A percentile compares a stretch with the other conserved stretches of the same genome.
phyloP scores from a whole-genome alignment of 2,888 invertebrate genomes.

The Nesidiocoris tenuis region DNA sequence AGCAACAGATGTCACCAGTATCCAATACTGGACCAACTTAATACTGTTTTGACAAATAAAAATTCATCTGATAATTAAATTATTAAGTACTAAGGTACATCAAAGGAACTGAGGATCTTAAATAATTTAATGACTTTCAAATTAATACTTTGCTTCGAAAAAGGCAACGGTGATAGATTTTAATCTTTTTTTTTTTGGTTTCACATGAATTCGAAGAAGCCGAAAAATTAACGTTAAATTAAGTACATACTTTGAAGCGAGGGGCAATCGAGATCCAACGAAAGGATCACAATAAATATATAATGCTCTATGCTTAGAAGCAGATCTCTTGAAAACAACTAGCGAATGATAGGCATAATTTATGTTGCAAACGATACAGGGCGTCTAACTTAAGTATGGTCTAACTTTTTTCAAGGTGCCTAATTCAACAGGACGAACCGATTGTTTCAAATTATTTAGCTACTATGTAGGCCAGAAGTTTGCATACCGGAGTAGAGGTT shows the following conservation, averaged over 20 bases:
- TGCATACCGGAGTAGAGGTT: background rate
- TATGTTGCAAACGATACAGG: too few relatives aligned
- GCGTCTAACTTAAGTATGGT: too few relatives aligned
- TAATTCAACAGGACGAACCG: too few relatives aligned
- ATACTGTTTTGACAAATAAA: constrained; percentile 31
- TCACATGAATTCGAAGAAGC: background rate
- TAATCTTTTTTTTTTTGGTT: background rate
- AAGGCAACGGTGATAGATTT: background rate
- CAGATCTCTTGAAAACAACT: background rate
- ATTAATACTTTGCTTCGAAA: constrained; percentile 9
- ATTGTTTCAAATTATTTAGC: background rate
- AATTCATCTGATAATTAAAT: constrained; percentile 11
- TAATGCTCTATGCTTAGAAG: background rate
- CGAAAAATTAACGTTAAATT: background rate
- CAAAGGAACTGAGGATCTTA: constrained; percentile 33
- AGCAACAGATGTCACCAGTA: constrained; percentile 17
- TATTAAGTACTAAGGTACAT: constrained; percentile 29
- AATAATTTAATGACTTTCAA: constrained; percentile 29
- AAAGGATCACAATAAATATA: background rate
- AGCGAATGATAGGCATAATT: too few relatives aligned
- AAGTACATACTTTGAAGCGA: background rate
- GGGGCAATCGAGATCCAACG: background rate
- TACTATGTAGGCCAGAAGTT: constrained; percentile 21
- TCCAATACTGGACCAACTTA: constrained; percentile 17
- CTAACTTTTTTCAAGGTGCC: too few relatives aligned